These are phyloP conservation scores for Ranitomeya imitator DNA, from an alignment of 2,113 vertebrate genomes.

Conservation along the genomic window DNA sequence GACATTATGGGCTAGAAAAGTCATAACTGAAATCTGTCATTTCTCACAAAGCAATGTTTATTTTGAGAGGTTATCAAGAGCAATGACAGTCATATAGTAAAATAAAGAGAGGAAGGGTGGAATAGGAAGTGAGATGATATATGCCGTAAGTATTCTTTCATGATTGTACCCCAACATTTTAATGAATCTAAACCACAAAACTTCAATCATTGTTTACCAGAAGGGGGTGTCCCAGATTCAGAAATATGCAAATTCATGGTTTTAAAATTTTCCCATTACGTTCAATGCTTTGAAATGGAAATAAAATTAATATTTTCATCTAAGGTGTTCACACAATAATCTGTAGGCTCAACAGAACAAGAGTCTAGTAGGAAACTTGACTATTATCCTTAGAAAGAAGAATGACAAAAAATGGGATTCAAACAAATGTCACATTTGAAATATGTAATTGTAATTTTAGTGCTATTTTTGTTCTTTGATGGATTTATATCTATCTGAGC, in stretches of 20 bases:
- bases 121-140: constrained; percentile 9
- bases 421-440: neutral
- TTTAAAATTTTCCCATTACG: constrained; percentile 40
- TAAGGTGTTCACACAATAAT: neutral
- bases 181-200: constrained; percentile 7
- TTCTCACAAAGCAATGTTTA: neutral
- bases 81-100: constrained; percentile 7
- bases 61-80: neutral
- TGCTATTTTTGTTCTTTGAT: no score
- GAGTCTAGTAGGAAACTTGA: neutral
- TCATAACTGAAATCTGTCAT: neutral
- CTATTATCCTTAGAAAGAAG: neutral
- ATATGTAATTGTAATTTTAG: neutral
- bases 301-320: neutral
- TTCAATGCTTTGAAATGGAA: constrained; percentile 13
- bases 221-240: constrained; percentile 45
- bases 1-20: neutral
- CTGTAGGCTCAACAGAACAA: neutral
- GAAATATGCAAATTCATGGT: constrained; percentile 43
- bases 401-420: neutral
- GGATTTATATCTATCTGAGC: no score
- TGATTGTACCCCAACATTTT: constrained; percentile 36
- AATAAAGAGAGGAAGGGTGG: constrained; percentile 22
- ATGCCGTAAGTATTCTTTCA: constrained; percentile 11
- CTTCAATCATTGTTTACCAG: constrained; percentile 14